Evolutionary conservation across 1,140 invertebrate species (phyloP), one percentile per base, ranked within the genome.

Genomic region (Diachasma alloeum): DNA sequence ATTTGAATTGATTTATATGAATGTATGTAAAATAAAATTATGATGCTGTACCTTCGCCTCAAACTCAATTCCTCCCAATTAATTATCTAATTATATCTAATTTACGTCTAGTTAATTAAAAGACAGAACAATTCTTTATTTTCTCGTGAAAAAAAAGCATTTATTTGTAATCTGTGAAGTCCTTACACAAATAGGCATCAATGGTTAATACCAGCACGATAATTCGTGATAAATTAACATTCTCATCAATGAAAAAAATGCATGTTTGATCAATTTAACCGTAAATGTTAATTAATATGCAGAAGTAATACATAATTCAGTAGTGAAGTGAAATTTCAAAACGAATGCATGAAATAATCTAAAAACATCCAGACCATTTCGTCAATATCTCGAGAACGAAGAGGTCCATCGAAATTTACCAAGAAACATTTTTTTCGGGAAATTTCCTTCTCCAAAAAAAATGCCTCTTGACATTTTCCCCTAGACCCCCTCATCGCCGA

Each of bases 1-100:
- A 63, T 63, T 63, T 63, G 59, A 63, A 63, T 63, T 63, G 59
- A 63, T 63, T 63, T 63, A 63, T 63, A 63, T 63, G 59, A 63
- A 63, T 26, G 59, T 63, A 63, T 63, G 59, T 63, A 63, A 63
- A 63, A 63, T 63, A 63, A 63, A 63, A 63, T 24, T 63, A 63
- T 63, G n/a, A 63, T 56, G 48, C 59, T 63, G 24, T 26, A 63
- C 11, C 24, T 63, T 26, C 13, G 59, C 22, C 24, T 63, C 22
- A 63, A 63, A 26, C 24, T 6, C 17, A 15, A 53, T 5, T 17
- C 3, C 17, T 26, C 19, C 22, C 22, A 53, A 53, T 26, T 31
- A 42, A 42, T 42, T 9, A 10, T 13, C 39, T 4, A 42, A 13
- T 42, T 42, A 10, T 1, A 42, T 42, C 2, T 31, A 31, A 6